These are phyloP conservation scores for Exaiptasia diaphana DNA, from an alignment of 64 coral and sea anemone genomes.

Conservation along the genomic window DNA sequence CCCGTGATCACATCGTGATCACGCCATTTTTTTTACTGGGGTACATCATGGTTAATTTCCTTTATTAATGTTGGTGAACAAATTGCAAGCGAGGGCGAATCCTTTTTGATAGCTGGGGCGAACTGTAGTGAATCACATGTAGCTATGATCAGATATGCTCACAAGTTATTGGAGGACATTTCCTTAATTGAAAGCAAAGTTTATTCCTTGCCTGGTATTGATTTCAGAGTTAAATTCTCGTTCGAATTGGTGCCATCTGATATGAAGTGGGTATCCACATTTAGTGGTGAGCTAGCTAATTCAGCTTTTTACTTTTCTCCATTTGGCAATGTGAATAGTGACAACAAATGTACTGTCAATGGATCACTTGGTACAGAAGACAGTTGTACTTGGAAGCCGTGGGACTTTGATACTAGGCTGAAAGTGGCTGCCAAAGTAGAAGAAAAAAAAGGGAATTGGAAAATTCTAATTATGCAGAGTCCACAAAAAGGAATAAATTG, in stretches of 20 bases:
- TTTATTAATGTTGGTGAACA: constrained; percentile 70
- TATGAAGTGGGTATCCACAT: constrained; percentile 59
- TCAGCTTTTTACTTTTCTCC: constrained; percentile 63
- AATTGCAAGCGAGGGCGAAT: constrained; percentile 49
- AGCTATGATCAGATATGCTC: constrained; percentile 67
- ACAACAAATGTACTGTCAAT: constrained; percentile 48
- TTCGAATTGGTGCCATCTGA: constrained; percentile 63
- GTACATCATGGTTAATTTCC: constrained; percentile 62
- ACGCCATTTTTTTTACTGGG: too few relatives aligned
- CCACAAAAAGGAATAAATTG: constrained; percentile 51
- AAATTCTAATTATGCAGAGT: constrained; percentile 15
- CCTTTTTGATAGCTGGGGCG: constrained; percentile 53
- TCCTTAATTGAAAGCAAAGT: background rate
- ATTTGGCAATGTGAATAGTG: constrained; percentile 65
- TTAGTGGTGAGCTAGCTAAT: constrained; percentile 63
- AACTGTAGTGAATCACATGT: constrained; percentile 72
- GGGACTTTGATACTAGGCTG: constrained; percentile 64
- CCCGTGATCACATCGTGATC: too few relatives aligned
- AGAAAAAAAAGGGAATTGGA: background rate
- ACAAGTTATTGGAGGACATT: background rate
- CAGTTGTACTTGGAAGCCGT: constrained; percentile 68
- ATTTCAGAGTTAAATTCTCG: constrained; percentile 29
- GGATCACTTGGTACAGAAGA: constrained; percentile 48
- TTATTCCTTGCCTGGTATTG: background rate
- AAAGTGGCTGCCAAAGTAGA: constrained; percentile 23